Evolutionary conservation across 2,113 vertebrate species (phyloP), one percentile per base, ranked within the genome.

Genomic region (Danionella cerebrum): DNA sequence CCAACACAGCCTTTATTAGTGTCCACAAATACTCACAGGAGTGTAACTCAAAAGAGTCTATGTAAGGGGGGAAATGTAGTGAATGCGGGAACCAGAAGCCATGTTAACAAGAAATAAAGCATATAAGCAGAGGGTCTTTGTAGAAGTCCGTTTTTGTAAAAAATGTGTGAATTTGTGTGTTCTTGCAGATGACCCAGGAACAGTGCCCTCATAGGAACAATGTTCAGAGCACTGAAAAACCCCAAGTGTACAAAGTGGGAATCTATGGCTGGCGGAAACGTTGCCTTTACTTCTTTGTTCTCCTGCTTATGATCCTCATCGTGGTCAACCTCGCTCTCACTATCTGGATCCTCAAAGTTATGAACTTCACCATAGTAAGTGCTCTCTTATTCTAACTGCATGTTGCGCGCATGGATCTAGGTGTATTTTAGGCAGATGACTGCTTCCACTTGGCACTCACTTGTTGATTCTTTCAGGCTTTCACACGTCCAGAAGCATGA

Each of bases 341-440:
- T 82, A 97, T 99, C 90, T 99, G 96, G 96, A 99, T 99, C 86
- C 94, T 99, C 82, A 98, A 98, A 85, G 96, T 99, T 90, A 99
- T 99, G 96, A 96, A 98, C 90, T 99, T 99, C 91, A 97, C 94
- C 82, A 97, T 95, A 75, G 96, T 99, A 93, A 98, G 50, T 75
- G 29, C 47, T 12, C 22, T 62, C 22, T 65, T 12, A 10, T 38
- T 39, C 13, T 2, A 10, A 19, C 38, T 42, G 48, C 24, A 29
- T 47, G 39, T 14, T 12, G 27, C n/a, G n/a, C n/a, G n/a, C n/a
- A n/a, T n/a, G n/a, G n/a, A n/a, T n/a, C n/a, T n/a, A n/a, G n/a
- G 25, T 44, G 67, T 73, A 62, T 76, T 69, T 52, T 60, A 9
- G 18, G 13, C 48, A 65, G 47, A 59, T 19, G 16, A 25, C 11